These are phyloP conservation scores for Paratrypauchen microcephalus DNA, from an alignment of 2,797 vertebrate genomes.

Conservation along the genomic window DNA sequence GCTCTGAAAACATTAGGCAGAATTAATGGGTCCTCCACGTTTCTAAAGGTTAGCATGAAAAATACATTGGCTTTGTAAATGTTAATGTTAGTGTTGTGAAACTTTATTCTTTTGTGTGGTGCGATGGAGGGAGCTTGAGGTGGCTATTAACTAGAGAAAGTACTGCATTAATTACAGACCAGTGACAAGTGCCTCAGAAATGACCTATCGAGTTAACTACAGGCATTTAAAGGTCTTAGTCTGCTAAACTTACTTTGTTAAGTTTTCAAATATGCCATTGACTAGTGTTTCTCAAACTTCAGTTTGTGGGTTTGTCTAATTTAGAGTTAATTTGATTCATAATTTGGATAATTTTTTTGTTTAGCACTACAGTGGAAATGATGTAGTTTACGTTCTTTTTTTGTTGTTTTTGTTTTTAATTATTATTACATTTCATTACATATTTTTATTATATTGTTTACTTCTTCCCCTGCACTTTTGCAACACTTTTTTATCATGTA, in stretches of 20 bases:
- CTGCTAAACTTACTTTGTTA: neutral
- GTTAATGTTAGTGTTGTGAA: constrained; percentile 6
- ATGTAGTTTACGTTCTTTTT: too few species aligned
- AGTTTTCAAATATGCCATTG: too few species aligned
- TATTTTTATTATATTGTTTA: too few species aligned
- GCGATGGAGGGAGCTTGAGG: neutral
- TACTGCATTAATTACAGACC: neutral
- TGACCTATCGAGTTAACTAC: neutral
- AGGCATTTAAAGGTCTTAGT: neutral
- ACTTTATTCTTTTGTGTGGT: neutral
- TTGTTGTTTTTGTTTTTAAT: too few species aligned
- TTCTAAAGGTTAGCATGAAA: constrained; percentile 14
- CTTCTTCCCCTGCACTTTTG: too few species aligned
- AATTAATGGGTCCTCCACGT: constrained; percentile 16
- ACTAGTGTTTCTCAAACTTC: too few species aligned
- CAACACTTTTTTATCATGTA: too few species aligned
- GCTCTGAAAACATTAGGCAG: constrained; percentile 6
- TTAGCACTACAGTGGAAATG: too few species aligned
- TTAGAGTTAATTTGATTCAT: too few species aligned
- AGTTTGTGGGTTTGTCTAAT: too few species aligned
- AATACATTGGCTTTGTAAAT: constrained; percentile 8
- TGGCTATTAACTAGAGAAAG: neutral
- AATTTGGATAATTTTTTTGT: too few species aligned
- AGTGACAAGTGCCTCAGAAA: neutral
- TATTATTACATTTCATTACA: too few species aligned